Evolutionary conservation across 2,888 invertebrate genomes (phyloP), one percentile per base, ranked within the genome.

Genomic region (Limenitis camilla): DNA sequence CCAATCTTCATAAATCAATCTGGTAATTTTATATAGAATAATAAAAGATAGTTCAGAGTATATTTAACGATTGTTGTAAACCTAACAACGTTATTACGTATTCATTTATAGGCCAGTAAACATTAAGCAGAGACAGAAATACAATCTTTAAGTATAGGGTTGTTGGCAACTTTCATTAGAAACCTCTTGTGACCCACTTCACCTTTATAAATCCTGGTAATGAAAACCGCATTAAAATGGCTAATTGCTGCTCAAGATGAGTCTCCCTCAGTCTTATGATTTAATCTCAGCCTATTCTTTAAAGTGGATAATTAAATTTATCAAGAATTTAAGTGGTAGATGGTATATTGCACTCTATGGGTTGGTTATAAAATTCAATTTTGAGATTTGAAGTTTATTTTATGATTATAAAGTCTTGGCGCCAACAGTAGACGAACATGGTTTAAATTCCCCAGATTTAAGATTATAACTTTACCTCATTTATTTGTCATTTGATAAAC

Each of bases 141-240:
- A 53, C 51, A 28, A 47, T 40, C 47, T 40, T 39, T 40, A 52
- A 52, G 33, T 49, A 39, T 41, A 39, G 45, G 38, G 45, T 46
- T 40, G 52, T 54, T 48, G 44, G 28, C 40, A 45, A 44, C 41
- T 56, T 53, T 48, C 53, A 48, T 56, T 53, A 51, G 53, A 56
- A 53, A 53, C 8, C 41, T 53, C 43, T 39, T 39, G 41, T 46
- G 40, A 52, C 49, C 40, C 44, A 51, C 46, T 55, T 55, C 52
- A 57, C 53, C 57, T 60, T 57, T 55, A 49, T 55, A 46, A 49
- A 47, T 57, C 49, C 35, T 35, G 49, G 46, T 57, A 45, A 55
- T 55, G 57, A 55, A 59, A 59, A 55, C 41, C 45, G 27, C 54
- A 55, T 57, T 57, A 57, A 57, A 57, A 55, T 55, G 35, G 41